Conservation (phyloP, 1,140 invertebrate species). For the Chrysoperla carnea region DNA sequence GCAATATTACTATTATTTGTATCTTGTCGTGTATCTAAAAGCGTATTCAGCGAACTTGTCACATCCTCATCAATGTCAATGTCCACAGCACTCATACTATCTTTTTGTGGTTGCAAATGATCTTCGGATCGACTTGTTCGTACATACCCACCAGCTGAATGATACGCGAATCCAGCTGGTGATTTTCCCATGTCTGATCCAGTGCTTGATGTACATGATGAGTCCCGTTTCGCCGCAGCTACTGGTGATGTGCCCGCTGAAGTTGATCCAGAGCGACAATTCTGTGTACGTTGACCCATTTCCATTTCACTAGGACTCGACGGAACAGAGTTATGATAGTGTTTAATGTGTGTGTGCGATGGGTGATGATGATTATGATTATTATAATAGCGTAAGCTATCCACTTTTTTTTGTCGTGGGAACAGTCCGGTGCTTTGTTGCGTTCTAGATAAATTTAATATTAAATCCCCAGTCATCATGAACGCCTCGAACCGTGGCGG, state of each 20-base stretch:
- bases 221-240: slow-evolving; percentile 27
- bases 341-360: slow-evolving; percentile 24
- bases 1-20: slow-evolving; percentile 20
- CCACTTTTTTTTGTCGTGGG: slow-evolving; percentile 41
- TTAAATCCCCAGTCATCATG: slow-evolving; percentile 94
- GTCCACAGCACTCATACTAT: slow-evolving; percentile 59
- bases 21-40: slow-evolving; percentile 65
- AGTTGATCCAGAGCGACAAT: slow-evolving; percentile 26
- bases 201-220: slow-evolving; percentile 6
- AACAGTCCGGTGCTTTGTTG: slow-evolving; percentile 40
- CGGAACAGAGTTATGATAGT: slow-evolving; percentile 54
- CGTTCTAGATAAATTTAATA: slow-evolving; percentile 73
- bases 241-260: slow-evolving; percentile 33
- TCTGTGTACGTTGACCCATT: slow-evolving; percentile 24
- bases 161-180: slow-evolving; percentile 18
- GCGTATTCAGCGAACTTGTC: slow-evolving; percentile 77
- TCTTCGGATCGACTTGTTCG: slow-evolving; percentile 72
- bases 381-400: slow-evolving; percentile 27
- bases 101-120: slow-evolving; percentile 62
- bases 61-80: slow-evolving; percentile 87
- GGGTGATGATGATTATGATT: slow-evolving; percentile 28
- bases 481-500: slow-evolving; percentile 65
- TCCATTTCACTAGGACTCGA: slow-evolving; percentile 56
- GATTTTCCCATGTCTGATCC: slow-evolving; percentile 19
- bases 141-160: slow-evolving; percentile 33